These are phyloP conservation scores for Trematocara macrostoma DNA, from an alignment of 2,113 vertebrate genomes.

Conservation along the genomic window DNA sequence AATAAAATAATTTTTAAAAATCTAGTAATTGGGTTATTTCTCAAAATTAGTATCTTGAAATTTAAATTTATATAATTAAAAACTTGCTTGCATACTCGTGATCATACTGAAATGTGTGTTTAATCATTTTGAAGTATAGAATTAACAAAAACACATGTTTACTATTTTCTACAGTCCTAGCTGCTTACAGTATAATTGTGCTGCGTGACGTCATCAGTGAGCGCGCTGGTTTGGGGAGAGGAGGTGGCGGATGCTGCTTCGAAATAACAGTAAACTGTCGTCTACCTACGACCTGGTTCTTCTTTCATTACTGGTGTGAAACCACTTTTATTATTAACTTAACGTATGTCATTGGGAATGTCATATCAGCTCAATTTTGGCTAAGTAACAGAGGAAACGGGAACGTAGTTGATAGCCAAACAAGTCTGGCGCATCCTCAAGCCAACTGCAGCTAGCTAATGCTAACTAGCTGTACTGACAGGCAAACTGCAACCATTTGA, in stretches of 20 bases:
- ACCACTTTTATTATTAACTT: background rate
- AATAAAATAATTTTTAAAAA: background rate
- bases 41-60: background rate
- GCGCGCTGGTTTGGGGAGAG: constrained; percentile 22
- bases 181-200: background rate
- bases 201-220: constrained; percentile 24
- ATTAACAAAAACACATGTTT: background rate
- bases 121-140: background rate
- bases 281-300: background rate
- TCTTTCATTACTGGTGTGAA: constrained; percentile 39
- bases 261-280: constrained; percentile 5
- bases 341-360: background rate
- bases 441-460: constrained; percentile 1
- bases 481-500: background rate
- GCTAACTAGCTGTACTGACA: constrained; percentile 6
- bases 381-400: fast-evolving
- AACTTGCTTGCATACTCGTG: background rate
- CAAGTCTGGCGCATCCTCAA: background rate
- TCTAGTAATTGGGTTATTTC: background rate
- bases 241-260: constrained; percentile 49
- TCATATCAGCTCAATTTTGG: background rate
- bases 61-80: background rate
- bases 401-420: background rate
- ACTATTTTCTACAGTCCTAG: background rate
- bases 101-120: background rate